These are phyloP conservation scores for Seira ritae DNA, from an alignment of 2,888 invertebrate genomes.

Conservation along the genomic window DNA sequence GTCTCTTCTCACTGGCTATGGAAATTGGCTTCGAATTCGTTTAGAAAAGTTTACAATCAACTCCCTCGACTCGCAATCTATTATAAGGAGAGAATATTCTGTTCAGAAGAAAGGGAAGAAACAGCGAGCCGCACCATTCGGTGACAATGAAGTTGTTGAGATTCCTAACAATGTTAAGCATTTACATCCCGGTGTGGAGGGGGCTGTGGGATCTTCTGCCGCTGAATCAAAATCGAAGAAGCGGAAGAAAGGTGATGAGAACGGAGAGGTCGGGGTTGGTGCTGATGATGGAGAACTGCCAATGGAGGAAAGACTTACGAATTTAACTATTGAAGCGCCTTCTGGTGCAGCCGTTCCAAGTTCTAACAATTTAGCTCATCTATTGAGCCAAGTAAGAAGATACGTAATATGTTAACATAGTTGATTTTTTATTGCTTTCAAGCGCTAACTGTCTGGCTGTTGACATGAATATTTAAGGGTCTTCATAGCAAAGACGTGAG, in stretches of 20 bases:
- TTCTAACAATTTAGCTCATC: conserved; percentile 85
- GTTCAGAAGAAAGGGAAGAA: conserved; percentile 46
- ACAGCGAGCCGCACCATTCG: conserved; percentile 5
- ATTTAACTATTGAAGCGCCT: conserved; percentile 82
- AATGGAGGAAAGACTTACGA: conserved; percentile 89
- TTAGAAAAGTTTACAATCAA: conserved; percentile 80
- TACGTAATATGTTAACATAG: not conserved
- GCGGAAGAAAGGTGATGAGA: conserved; percentile 75
- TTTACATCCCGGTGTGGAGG: conserved; percentile 76
- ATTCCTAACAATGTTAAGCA: conserved; percentile 78
- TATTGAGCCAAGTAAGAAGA: conserved; percentile 80
- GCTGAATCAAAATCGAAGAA: conserved; percentile 74
- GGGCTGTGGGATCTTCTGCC: conserved; percentile 60
- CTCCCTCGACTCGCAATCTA: conserved; percentile 76
- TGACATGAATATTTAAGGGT: conserved; percentile 77
- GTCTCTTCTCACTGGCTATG: conserved; percentile 80
- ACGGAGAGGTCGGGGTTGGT: conserved; percentile 73
- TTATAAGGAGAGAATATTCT: conserved; percentile 77
- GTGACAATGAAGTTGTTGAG: conserved; percentile 41
- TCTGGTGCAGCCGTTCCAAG: conserved; percentile 78
- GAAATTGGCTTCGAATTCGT: conserved; percentile 78
- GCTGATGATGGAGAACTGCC: conserved; percentile 79
- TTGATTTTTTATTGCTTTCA: not conserved
- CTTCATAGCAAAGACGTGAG: conserved; percentile 88
- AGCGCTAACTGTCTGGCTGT: not conserved